Base-by-base conservation (phyloP, 92 coral and sea anemone genomes). In the Porites evermanni region DNA sequence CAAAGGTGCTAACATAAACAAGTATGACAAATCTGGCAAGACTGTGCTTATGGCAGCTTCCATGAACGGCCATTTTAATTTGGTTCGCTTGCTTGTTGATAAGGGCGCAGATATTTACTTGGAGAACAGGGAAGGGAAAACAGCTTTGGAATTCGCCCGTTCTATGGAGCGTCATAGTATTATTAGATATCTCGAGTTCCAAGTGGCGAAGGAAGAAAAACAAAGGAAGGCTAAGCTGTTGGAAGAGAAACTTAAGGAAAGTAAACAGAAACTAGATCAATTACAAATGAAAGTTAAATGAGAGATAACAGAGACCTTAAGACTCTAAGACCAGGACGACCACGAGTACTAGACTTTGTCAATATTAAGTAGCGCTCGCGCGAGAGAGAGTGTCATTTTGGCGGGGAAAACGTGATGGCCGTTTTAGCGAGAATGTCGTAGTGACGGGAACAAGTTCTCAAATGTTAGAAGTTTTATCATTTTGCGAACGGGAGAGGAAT, bases 1-100 rank as follows among this genome's bases (percentile, higher is more conserved):
- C 52, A 94, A 97, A 78, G 98, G 98, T 17, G 99, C 99, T 4
- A 91, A 93, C 38, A 94, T 97, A 23, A 93, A 96, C 87, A 91
- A 90, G 59, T 90, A 76, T 53, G 99, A 97, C 84, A 97, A 95
- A 72, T 96, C 96, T 14, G 98, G 98, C 19, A 97, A 97, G 79
- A 93, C 98, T 7, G 94, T 97, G 7, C 73, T 97, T 12, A 97
- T 97, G 99, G 98, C 98, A 67, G 99, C 99, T 19, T 21, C 99
- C 17, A 89, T 97, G 93, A 97, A 97, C 79, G 99, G 99, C 67
- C 96, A 97, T 77, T 93, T 97, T 67, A 95, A 91, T 54, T 87
- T 97, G 38, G 99, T 97, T 47, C 93, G 98, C 16, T 83, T 97
- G 77, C 97, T 97, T 16, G 94, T 97, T 74, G 98, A 97, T 71